A percentile compares a stretch with the other conserved stretches of the same genome.
Conservation (phyloP, 1,140 invertebrate genomes). For the Drosophila biarmipes region DNA sequence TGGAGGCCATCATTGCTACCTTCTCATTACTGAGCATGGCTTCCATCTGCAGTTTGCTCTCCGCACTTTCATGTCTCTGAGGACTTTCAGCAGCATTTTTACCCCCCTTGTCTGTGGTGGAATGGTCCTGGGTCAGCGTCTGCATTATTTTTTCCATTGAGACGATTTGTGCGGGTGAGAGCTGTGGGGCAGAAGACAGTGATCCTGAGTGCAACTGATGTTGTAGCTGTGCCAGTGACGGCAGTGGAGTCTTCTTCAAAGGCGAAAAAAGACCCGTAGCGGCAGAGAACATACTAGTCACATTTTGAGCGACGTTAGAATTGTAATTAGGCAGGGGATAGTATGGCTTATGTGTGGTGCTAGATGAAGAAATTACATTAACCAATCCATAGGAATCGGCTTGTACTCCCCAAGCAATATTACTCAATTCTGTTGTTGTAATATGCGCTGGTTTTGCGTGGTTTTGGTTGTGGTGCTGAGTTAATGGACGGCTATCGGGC, state of each 20-base stretch:
- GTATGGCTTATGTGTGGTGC: slow-evolving; percentile 47
- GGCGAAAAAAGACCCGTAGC: slow-evolving; percentile 5
- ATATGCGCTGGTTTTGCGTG: slow-evolving; percentile 58
- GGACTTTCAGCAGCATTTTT: slow-evolving; percentile 17
- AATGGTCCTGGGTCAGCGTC: slow-evolving; percentile 61
- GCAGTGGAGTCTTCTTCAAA: slow-evolving; percentile 62
- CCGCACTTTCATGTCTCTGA: slow-evolving; percentile 60
- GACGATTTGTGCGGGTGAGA: slow-evolving; percentile 60
- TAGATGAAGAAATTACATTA: slow-evolving; percentile 49
- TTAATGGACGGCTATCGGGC: slow-evolving; percentile 32
- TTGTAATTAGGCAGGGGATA: slow-evolving; percentile 73
- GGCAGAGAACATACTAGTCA: slow-evolving; percentile 9
- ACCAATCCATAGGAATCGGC: slow-evolving; percentile 50
- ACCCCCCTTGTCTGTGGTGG: slow-evolving; percentile 42
- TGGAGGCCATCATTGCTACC: slow-evolving; percentile 1
- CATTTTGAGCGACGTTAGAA: slow-evolving; percentile 26
- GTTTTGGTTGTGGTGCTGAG: slow-evolving; percentile 46
- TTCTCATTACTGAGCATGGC: slow-evolving; percentile 56
- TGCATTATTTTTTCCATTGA: slow-evolving; percentile 78
- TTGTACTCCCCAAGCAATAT: slow-evolving; percentile 8
- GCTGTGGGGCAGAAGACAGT: slow-evolving; percentile 55
- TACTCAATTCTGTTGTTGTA: slow-evolving; percentile 47
- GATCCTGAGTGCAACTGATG: slow-evolving; percentile 60
- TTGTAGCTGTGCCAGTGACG: slow-evolving; percentile 61
- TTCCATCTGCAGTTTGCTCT: slow-evolving; percentile 47